Evolutionary conservation across 1,140 invertebrate genomes (phyloP).

Genomic region (Drosophila triauraria): DNA sequence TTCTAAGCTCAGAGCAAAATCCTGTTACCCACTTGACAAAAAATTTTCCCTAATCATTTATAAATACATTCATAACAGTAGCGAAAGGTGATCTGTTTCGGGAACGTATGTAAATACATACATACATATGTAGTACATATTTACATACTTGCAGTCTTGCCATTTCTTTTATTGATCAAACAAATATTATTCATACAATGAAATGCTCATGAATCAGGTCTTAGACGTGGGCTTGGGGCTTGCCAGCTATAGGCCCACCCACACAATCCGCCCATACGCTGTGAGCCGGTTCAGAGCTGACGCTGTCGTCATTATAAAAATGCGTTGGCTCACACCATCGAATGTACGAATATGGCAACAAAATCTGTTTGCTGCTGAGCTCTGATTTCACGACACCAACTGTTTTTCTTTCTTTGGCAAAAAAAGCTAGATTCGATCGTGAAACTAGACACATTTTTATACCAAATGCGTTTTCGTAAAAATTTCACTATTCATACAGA

Average conservation of each 20-base stretch:
- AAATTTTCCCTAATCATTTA: background rate
- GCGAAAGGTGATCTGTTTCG: background rate
- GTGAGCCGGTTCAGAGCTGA: constrained; percentile 13
- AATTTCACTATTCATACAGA: constrained; percentile 7
- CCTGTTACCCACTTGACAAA: background rate
- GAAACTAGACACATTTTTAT: background rate
- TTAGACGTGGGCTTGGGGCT: constrained; percentile 1
- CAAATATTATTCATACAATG: background rate
- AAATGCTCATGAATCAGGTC: constrained; percentile 1
- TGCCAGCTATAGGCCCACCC: background rate
- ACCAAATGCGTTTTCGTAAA: background rate
- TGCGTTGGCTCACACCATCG: constrained; percentile 21
- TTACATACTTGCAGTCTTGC: background rate
- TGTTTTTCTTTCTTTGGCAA: constrained; percentile 7
- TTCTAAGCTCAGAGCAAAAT: background rate
- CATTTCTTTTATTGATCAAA: constrained; percentile 13
- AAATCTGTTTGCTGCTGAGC: constrained; percentile 22
- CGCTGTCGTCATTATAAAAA: constrained; percentile 27
- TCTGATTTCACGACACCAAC: constrained; percentile 19
- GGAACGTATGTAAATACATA: background rate
- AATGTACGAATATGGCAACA: constrained; percentile 25
- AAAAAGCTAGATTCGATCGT: background rate
- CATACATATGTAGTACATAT: too few relatives aligned
- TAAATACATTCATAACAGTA: background rate
- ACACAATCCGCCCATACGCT: constrained; percentile 10